phyloP scores from a whole-genome alignment of 2,888 invertebrate species.

The Stenurella melanura region DNA sequence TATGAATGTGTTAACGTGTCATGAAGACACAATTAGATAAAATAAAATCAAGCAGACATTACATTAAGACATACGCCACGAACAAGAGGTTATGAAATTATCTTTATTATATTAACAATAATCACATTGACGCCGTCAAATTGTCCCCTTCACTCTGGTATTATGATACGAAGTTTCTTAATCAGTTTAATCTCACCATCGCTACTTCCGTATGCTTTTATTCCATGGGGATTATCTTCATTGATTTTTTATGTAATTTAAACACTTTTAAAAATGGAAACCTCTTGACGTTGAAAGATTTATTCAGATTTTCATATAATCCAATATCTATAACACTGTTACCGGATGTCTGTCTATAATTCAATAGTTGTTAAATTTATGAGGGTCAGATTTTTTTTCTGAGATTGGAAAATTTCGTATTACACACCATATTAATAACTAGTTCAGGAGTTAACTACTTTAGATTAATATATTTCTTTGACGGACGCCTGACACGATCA shows the following conservation, averaged over 20 bases:
- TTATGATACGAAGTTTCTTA: not conserved
- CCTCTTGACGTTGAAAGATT: not conserved
- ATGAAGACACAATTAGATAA: no score
- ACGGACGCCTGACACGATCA: no score
- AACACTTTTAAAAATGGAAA: not conserved
- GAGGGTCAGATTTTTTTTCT: not conserved
- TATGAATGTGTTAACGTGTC: no score
- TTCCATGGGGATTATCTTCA: not conserved
- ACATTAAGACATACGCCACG: no score
- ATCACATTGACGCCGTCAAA: not conserved
- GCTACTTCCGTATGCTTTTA: not conserved
- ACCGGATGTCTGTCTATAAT: not conserved
- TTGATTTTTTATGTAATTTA: conserved; percentile 19
- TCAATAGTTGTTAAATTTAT: not conserved
- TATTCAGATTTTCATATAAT: not conserved
- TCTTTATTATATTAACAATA: not conserved
- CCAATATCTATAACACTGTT: not conserved
- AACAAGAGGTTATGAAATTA: not conserved
- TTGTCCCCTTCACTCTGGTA: not conserved
- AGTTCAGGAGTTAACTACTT: no score
- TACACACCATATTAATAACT: no score
- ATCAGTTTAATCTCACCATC: conserved; percentile 17
- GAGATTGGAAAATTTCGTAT: not conserved
- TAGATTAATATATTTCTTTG: no score
- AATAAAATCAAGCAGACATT: no score